Percentiles rank a stretch among this genome's conserved stretches.
Conservation (phyloP, 2,113 vertebrate species). For the Saimiri boliviensis region DNA sequence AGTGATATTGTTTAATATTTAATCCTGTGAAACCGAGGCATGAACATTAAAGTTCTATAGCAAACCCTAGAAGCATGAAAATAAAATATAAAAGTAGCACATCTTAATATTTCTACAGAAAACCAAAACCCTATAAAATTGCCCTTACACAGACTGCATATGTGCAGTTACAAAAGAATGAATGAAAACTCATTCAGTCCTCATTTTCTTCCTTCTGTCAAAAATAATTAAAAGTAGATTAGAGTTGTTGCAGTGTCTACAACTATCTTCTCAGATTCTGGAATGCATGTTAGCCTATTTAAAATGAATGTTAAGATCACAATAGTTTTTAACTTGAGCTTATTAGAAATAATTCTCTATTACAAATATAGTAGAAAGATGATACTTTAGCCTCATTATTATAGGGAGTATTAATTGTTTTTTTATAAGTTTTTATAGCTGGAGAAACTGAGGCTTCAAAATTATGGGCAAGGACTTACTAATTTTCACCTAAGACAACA, state of each 20-base stretch:
- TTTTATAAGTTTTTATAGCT: neutral
- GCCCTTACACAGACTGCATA: neutral
- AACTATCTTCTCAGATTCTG: constrained; percentile 15
- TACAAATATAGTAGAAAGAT: constrained; percentile 33
- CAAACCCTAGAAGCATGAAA: constrained; percentile 70
- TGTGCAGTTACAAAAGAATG: neutral
- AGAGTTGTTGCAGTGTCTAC: neutral
- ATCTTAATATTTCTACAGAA: constrained; percentile 60
- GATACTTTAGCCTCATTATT: neutral
- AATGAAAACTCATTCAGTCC: neutral
- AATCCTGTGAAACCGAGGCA: constrained; percentile 69
- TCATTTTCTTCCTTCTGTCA: constrained; percentile 40
- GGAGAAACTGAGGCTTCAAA: neutral
- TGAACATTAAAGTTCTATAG: constrained; percentile 59
- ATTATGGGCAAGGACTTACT: neutral
- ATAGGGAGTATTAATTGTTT: neutral
- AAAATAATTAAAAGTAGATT: constrained; percentile 70
- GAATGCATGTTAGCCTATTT: neutral
- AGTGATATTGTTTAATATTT: constrained; percentile 81
- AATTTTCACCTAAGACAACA: neutral
- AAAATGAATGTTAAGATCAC: constrained; percentile 54
- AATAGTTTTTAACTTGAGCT: constrained; percentile 39
- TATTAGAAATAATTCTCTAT: constrained; percentile 31
- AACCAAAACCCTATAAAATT: constrained; percentile 53
- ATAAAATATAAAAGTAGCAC: constrained; percentile 58